Conservation (phyloP, 92 coral and sea anemone genomes). For the Phenganax stokvisi region DNA sequence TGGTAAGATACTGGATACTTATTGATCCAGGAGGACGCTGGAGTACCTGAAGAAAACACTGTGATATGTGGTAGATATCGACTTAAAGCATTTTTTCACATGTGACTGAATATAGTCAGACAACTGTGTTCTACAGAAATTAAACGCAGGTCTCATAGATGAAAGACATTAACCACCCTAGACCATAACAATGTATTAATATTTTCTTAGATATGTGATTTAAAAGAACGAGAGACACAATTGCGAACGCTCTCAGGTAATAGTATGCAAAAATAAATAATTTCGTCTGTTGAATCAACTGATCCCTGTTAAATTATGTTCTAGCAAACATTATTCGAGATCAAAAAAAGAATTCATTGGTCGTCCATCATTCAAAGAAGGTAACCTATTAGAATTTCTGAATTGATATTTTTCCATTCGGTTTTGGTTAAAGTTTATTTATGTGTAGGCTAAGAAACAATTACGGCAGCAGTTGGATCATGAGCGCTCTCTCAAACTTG, state of each 20-base stretch:
- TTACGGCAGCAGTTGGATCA: constrained; percentile 87
- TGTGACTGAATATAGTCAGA: background rate
- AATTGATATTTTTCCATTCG: no score
- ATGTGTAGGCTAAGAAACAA: constrained; percentile 65
- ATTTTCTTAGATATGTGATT: constrained; percentile 68
- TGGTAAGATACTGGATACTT: constrained; percentile 50
- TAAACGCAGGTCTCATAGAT: no score
- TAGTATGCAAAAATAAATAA: background rate
- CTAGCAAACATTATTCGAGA: constrained; percentile 85
- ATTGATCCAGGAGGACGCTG: background rate
- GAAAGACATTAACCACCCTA: no score
- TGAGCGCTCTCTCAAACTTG: constrained; percentile 77
- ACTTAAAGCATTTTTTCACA: background rate
- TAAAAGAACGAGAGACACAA: constrained; percentile 78
- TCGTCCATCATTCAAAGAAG: no score
- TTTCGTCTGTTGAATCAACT: background rate
- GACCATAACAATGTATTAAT: background rate
- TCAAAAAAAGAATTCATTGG: constrained; percentile 42
- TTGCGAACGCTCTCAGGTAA: constrained; percentile 81
- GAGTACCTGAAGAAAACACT: background rate
- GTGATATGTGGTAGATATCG: background rate
- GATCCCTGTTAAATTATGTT: background rate
- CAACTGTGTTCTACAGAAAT: no score
- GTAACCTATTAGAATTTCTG: no score
- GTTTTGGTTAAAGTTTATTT: no score